Base-by-base conservation (phyloP, 2,113 vertebrate species). In the Axis porcinus region DNA sequence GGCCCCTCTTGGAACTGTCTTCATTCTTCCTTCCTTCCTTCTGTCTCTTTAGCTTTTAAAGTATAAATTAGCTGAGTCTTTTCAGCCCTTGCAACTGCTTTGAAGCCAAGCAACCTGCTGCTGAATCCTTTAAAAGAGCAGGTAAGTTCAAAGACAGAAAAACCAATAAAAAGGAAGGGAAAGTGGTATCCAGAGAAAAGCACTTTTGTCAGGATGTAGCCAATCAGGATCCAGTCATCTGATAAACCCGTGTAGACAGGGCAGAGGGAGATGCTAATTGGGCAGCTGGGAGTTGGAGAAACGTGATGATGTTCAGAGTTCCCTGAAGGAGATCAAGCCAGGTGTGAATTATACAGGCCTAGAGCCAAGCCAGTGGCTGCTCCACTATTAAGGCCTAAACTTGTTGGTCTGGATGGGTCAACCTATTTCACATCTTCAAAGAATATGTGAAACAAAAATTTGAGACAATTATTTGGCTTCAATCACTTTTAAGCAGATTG, bases 101-200 rank as follows among this genome's bases (percentile, higher is more conserved):
- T 81, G 28, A 95, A 91, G 43, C 16, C 74, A 81, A 85, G 16
- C 21, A 97, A 28, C 23, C 43, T 76, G 47, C 43, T 76, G 40
- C 57, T 36, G 36, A 84, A 47, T 88, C 17, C 47, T 95, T 89
- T 85, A 76, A 93, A 92, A 86, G 30, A 96, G 30, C 10, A 95
- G 91, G 5, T 55, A 97, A 86, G 2, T 94, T 97, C 93, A 97
- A 96, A 97, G 57, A 58, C 6, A 90, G 89, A 93, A 55, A 94
- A 62, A 62, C 1, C 54, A 94, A 89, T 92, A 54, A 90, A 86
- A 95, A 96, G 30, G 28, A 95, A 94, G 43, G 40, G 36, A 94
- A 96, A n/a, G 47, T 89, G 17, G 1, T 86, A 8, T 92, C 83
- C 88, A 84, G 54, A 97, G 55, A 97, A 92, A 95, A 92, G 25